phyloP scores from a whole-genome alignment of 2,888 invertebrate genomes.

The Chorisops tibialis region DNA sequence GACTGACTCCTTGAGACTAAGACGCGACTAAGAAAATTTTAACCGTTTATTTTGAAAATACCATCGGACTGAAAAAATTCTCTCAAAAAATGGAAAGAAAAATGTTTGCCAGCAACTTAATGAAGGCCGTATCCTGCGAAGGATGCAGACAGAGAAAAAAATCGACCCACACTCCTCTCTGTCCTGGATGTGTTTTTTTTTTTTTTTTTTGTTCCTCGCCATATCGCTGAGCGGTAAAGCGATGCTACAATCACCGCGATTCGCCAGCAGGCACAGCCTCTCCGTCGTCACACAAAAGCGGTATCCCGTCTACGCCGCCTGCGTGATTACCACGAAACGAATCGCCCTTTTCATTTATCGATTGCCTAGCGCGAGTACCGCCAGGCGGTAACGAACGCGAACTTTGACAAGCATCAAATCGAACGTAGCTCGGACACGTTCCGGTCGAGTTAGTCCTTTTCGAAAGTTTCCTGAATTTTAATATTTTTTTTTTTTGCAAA shows the following conservation, averaged over 20 bases:
- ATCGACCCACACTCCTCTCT: no score
- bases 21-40: no score
- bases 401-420: neutral
- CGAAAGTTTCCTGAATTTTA: neutral
- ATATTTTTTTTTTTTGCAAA: neutral
- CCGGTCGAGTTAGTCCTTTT: neutral
- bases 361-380: slow-evolving; percentile 28
- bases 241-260: neutral
- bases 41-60: no score
- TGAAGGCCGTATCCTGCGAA: no score
- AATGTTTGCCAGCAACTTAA: no score
- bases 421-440: neutral
- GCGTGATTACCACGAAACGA: slow-evolving; percentile 24
- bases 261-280: neutral
- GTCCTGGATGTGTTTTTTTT: no score
- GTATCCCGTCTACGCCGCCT: slow-evolving; percentile 30
- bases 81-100: no score
- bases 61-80: no score
- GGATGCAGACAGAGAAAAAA: no score
- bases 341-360: slow-evolving; percentile 27
- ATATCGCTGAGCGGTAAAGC: no score
- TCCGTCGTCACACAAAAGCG: neutral
- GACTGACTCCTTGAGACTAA: no score
- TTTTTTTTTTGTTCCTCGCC: no score
- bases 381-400: slow-evolving; percentile 28